Percentiles rank a stretch among this genome's conserved stretches.
phyloP scores from a whole-genome alignment of 2,888 invertebrate species.

The Drosophila subquinaria region DNA sequence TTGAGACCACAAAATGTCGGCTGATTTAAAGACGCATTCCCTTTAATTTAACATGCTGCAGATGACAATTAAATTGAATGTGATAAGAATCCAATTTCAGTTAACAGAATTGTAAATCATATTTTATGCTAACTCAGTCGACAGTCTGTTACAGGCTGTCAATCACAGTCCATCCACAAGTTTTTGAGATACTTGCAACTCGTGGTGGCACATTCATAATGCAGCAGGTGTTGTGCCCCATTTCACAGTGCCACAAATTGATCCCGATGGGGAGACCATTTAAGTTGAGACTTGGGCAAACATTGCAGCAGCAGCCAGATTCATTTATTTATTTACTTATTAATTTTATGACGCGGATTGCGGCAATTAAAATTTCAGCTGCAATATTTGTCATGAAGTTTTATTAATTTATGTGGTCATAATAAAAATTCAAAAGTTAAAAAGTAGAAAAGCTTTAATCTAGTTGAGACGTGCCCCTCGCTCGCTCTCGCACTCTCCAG shows the following conservation, averaged over 20 bases:
- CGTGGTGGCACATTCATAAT: slow-evolving; percentile 16
- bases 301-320: slow-evolving; percentile 1
- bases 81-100: slow-evolving; percentile 12
- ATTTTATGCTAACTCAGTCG: slow-evolving; percentile 12
- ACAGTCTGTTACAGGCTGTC: slow-evolving; percentile 11
- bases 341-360: slow-evolving; percentile 51
- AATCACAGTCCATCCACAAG: slow-evolving; percentile 4
- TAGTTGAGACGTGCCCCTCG: slow-evolving; percentile 61
- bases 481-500: slow-evolving; percentile 14
- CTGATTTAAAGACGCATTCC: neutral
- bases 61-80: slow-evolving; percentile 8
- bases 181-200: neutral
- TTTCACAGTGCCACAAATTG: slow-evolving; percentile 11
- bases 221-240: slow-evolving; percentile 9
- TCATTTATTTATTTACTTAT: slow-evolving; percentile 53
- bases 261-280: slow-evolving; percentile 18
- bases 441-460: slow-evolving; percentile 71
- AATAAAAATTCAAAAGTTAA: slow-evolving; percentile 46
- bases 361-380: slow-evolving; percentile 52
- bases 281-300: slow-evolving; percentile 10
- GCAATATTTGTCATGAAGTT: slow-evolving; percentile 73
- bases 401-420: slow-evolving; percentile 73
- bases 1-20: slow-evolving; percentile 23
- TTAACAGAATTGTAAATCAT: slow-evolving; percentile 18
- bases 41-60: neutral